Evolutionary conservation across 2,113 vertebrate species (phyloP).

Genomic region (Podarcis muralis): DNA sequence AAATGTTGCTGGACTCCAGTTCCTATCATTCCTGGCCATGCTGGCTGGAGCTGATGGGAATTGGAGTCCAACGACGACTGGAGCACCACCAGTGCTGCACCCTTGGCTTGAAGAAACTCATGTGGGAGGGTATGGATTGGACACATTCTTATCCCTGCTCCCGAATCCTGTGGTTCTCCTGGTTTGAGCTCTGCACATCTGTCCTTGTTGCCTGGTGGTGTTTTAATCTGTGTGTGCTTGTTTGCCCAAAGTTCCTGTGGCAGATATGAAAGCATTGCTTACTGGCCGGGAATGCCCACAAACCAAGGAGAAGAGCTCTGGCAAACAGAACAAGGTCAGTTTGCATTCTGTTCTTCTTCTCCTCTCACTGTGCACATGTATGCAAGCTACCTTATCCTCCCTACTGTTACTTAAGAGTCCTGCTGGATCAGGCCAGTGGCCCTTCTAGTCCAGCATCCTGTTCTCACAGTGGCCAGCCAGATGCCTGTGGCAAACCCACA

Average conservation of each 20-base stretch:
- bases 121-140: too few species aligned
- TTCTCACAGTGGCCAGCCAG: too few species aligned
- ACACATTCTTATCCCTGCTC: neutral
- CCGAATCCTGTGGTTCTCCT: neutral
- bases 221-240: neutral
- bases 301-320: slow-evolving; percentile 89
- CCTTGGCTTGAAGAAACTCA: neutral
- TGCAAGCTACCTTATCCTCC: too few species aligned
- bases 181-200: neutral
- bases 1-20: neutral
- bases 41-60: too few species aligned
- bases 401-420: too few species aligned
- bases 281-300: slow-evolving; percentile 94
- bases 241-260: slow-evolving; percentile 85
- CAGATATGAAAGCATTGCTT: slow-evolving; percentile 89
- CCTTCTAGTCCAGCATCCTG: too few species aligned
- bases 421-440: too few species aligned
- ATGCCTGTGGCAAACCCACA: too few species aligned
- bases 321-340: slow-evolving; percentile 95
- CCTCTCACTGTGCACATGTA: neutral
- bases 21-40: neutral
- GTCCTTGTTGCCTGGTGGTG: too few species aligned
- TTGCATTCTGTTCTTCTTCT: neutral
- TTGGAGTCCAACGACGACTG: too few species aligned
- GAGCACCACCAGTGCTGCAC: too few species aligned